A percentile compares a stretch with the other conserved stretches of the same genome.
These are phyloP conservation scores for Tiaroga cobitis DNA, from an alignment of 2,797 vertebrate genomes.

Conservation along the genomic window DNA sequence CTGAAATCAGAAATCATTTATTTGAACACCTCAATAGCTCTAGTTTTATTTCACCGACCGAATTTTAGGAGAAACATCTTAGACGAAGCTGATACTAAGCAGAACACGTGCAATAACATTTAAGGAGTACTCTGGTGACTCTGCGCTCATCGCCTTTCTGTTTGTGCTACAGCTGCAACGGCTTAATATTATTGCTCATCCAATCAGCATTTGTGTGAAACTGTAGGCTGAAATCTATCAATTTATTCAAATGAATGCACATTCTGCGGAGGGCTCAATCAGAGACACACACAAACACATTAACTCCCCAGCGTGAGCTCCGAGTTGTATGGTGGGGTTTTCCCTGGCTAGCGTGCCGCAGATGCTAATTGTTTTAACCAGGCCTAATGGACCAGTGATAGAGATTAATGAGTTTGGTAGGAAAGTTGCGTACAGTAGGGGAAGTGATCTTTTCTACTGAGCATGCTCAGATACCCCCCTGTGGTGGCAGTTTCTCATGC, in stretches of 20 bases:
- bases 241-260: constrained; percentile 41
- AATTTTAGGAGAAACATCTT: background rate
- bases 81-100: background rate
- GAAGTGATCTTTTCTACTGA: constrained; percentile 70
- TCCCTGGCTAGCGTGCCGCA: constrained; percentile 62
- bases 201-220: constrained; percentile 37
- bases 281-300: constrained; percentile 60
- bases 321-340: constrained; percentile 62
- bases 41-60: background rate
- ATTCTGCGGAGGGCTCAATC: constrained; percentile 26
- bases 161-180: constrained; percentile 7
- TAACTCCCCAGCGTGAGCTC: constrained; percentile 72
- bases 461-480: constrained; percentile 64
- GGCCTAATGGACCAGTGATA: constrained; percentile 77
- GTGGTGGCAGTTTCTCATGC: constrained; percentile 17
- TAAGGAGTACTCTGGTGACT: background rate
- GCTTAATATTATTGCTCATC: constrained; percentile 28
- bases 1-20: no score
- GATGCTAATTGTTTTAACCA: constrained; percentile 81
- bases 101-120: background rate
- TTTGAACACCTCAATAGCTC: background rate
- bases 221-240: constrained; percentile 45
- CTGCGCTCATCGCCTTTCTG: background rate
- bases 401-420: constrained; percentile 77
- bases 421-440: constrained; percentile 73